phyloP scores from a whole-genome alignment of 2,888 invertebrate species.

The Agelastica alni region DNA sequence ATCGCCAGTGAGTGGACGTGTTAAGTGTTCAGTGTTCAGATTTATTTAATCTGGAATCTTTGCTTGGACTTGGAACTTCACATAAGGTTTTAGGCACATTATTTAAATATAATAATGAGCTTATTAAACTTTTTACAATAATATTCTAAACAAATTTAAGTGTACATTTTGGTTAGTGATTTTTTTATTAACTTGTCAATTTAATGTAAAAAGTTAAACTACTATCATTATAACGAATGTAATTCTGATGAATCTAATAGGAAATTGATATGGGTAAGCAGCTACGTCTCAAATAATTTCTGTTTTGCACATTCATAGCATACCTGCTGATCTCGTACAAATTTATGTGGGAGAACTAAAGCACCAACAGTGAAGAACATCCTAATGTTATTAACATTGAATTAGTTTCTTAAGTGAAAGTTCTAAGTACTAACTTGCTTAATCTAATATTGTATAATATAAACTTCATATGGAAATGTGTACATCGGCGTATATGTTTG shows the following conservation, averaged over 20 bases:
- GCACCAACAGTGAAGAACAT: neutral
- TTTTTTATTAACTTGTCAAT: neutral
- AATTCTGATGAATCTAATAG: neutral
- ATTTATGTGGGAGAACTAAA: constrained; percentile 2
- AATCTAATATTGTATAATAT: constrained; percentile 9
- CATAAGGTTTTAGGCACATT: too few relatives aligned
- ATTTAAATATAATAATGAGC: too few relatives aligned
- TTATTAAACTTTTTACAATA: too few relatives aligned
- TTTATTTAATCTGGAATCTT: too few relatives aligned
- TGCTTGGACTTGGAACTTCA: too few relatives aligned
- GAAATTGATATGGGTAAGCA: neutral
- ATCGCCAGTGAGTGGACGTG: too few relatives aligned
- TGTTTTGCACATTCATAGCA: neutral
- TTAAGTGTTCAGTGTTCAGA: too few relatives aligned
- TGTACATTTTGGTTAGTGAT: too few relatives aligned
- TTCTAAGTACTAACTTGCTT: constrained; percentile 9
- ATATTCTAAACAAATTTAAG: too few relatives aligned
- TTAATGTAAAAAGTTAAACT: neutral
- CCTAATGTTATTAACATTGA: constrained; percentile 10
- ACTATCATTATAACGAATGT: neutral
- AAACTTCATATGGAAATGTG: constrained; percentile 1
- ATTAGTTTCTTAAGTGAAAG: constrained; percentile 6
- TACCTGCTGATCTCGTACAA: constrained; percentile 2
- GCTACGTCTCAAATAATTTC: neutral
- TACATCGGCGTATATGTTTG: neutral